Percentiles rank a stretch among this genome's conserved stretches.
phyloP scores from a whole-genome alignment of 2,797 vertebrate genomes.

The Moxostoma hubbsi region DNA sequence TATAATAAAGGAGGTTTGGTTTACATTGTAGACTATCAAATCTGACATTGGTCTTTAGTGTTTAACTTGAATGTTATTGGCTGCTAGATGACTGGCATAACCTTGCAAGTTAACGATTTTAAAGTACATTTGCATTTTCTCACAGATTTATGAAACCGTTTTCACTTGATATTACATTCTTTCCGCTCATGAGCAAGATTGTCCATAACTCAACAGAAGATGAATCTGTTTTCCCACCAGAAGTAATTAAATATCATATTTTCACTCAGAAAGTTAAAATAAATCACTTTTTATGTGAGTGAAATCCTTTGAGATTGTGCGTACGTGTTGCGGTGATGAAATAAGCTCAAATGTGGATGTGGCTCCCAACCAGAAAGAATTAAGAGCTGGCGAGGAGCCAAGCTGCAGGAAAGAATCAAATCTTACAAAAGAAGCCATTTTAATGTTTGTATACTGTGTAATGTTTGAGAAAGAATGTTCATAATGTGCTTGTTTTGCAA shows the following conservation, averaged over 20 bases:
- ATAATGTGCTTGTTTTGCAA: conserved; percentile 59
- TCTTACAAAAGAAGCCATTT: conserved; percentile 43
- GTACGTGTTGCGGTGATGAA: conserved; percentile 56
- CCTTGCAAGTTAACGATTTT: conserved; percentile 41
- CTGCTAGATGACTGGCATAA: conserved; percentile 49
- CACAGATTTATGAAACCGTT: conserved; percentile 56
- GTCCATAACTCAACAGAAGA: conserved; percentile 58
- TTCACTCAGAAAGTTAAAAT: conserved; percentile 59
- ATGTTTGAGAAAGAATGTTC: conserved; percentile 42
- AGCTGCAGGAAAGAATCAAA: conserved; percentile 42
- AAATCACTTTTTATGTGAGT: conserved; percentile 54
- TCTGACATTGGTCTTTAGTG: conserved; percentile 43
- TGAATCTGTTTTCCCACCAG: conserved; percentile 59
- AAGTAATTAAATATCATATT: conserved; percentile 66
- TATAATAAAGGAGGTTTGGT: conserved; percentile 4
- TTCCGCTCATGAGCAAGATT: conserved; percentile 58
- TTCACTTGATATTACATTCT: conserved; percentile 61
- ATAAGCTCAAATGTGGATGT: conserved; percentile 53
- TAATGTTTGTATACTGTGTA: conserved; percentile 32
- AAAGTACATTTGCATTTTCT: conserved; percentile 57
- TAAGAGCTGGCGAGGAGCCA: conserved; percentile 52
- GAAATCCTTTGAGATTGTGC: conserved; percentile 50
- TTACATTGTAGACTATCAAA: conserved; percentile 39
- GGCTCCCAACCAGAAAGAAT: conserved; percentile 55
- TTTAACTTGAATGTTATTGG: conserved; percentile 53